A percentile compares a stretch with the other conserved stretches of the same genome.
phyloP scores from a whole-genome alignment of 2,113 vertebrate species.

The Promerops cafer region DNA sequence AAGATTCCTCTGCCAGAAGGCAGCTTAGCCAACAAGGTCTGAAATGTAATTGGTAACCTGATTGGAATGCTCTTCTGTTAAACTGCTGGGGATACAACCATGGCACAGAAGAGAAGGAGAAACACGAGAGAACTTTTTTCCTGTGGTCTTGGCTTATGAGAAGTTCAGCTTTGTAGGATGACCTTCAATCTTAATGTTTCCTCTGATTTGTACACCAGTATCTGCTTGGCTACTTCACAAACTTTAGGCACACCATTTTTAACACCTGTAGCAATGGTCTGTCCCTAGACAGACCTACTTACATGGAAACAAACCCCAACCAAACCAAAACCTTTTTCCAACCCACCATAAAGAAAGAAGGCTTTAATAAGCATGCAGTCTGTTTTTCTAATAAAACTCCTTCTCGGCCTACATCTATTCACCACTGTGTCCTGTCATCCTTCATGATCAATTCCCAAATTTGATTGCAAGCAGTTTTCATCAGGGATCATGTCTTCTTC shows the following conservation, averaged over 20 bases:
- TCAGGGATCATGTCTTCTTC: not conserved
- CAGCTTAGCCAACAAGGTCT: not conserved
- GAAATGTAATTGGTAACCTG: not conserved
- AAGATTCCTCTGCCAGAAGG: not conserved
- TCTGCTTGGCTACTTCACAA: not conserved
- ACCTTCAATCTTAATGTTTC: not conserved
- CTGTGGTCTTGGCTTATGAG: not conserved
- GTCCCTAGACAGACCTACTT: not conserved
- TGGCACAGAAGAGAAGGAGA: not conserved
- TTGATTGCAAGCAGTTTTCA: not conserved
- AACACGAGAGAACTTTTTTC: not conserved
- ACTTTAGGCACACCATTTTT: not conserved
- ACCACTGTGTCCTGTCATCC: not conserved
- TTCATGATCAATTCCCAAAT: not conserved
- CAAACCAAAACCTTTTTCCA: not conserved
- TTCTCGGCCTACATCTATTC: not conserved
- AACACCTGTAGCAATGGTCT: not conserved
- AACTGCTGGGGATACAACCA: not conserved
- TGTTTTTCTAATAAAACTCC: not conserved
- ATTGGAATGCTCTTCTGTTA: not conserved
- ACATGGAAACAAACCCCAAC: not conserved
- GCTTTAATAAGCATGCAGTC: not conserved
- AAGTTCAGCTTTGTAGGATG: not conserved
- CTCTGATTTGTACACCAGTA: not conserved
- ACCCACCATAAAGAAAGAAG: not conserved